Percentiles rank a stretch among this genome's conserved stretches.
phyloP scores from a whole-genome alignment of 2,113 vertebrate species.

The Pipra filicauda region DNA sequence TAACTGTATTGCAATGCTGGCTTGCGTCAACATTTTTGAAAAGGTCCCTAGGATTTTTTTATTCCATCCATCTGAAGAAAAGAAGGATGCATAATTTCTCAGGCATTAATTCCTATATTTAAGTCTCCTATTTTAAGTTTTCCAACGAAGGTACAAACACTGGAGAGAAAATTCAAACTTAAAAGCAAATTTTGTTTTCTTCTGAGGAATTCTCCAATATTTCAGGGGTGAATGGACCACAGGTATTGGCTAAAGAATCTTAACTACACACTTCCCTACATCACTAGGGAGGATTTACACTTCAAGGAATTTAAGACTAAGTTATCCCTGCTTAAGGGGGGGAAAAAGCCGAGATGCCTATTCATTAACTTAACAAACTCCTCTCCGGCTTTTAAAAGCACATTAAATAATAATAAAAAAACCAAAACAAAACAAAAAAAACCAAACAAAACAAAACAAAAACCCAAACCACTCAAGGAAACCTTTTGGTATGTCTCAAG shows the following conservation, averaged over 20 bases:
- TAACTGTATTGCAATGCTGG: neutral
- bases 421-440: too few relatives aligned
- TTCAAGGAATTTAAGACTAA: neutral
- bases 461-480: neutral
- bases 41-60: neutral
- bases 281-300: neutral
- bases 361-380: neutral
- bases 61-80: neutral
- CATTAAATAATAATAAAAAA: neutral
- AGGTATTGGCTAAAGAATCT: neutral
- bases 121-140: neutral
- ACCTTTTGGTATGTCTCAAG: neutral
- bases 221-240: neutral
- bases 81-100: neutral
- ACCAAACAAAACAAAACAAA: neutral
- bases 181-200: neutral
- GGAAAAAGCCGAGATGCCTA: neutral
- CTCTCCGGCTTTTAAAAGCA: neutral
- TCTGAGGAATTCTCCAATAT: neutral
- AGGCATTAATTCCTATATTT: neutral
- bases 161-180: neutral
- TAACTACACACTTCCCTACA: neutral
- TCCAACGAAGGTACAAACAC: neutral
- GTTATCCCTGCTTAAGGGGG: neutral
- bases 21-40: neutral